phyloP scores from a whole-genome alignment of 2,113 vertebrate species.

The Prunella fulvescens region DNA sequence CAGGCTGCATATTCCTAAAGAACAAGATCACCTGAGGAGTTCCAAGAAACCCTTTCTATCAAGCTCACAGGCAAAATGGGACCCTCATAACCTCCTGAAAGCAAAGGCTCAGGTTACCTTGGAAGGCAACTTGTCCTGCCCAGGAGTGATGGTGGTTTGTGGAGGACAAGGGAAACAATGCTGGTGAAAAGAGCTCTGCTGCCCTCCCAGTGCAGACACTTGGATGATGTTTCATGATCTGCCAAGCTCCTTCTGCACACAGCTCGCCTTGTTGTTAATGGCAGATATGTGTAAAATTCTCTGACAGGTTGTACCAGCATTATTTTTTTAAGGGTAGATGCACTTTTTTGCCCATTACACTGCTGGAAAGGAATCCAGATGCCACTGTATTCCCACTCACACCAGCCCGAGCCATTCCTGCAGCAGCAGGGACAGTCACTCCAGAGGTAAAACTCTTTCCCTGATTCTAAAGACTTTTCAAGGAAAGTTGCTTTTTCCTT shows the following conservation, averaged over 20 bases:
- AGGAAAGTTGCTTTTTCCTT: neutral
- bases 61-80: neutral
- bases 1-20: neutral
- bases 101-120: neutral
- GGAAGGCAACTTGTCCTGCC: neutral
- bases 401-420: neutral
- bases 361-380: neutral
- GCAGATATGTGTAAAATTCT: neutral
- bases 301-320: neutral
- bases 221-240: neutral
- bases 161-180: neutral
- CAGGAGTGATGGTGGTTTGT: neutral
- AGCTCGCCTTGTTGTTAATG: neutral
- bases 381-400: neutral
- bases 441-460: neutral
- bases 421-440: neutral
- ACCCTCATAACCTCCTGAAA: neutral
- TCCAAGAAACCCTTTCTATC: neutral
- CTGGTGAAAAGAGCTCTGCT: neutral
- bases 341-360: neutral
- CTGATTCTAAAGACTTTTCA: neutral
- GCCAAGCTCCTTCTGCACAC: fast-evolving
- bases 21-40: neutral
- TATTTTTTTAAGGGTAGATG: conserved; percentile 24
- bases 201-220: neutral